A percentile compares a stretch with the other conserved stretches of the same genome.
Evolutionary conservation across 2,797 vertebrate species (phyloP).

Genomic region (Sebastes vulpes): DNA sequence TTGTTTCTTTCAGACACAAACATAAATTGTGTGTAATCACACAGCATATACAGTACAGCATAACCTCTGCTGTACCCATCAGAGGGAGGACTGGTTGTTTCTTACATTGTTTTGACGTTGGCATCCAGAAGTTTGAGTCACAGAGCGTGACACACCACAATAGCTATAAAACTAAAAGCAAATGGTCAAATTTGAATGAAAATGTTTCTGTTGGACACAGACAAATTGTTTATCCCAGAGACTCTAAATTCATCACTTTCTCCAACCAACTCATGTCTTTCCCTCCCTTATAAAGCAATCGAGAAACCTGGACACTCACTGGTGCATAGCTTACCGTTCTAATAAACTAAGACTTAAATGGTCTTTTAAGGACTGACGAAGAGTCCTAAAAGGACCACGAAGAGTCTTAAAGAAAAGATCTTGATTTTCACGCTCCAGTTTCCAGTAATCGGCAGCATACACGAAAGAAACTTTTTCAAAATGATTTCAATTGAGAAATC

Average conservation of each 20-base stretch:
- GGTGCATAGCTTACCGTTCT: background rate
- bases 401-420: slow-evolving; percentile 1
- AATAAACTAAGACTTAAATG: slow-evolving; percentile 32
- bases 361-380: slow-evolving; percentile 20
- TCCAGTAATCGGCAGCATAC: background rate
- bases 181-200: background rate
- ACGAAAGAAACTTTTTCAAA: background rate
- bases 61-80: background rate
- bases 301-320: slow-evolving; percentile 14
- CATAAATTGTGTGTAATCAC: slow-evolving; percentile 24
- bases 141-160: background rate
- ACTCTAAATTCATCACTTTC: slow-evolving; percentile 9
- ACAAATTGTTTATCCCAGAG: slow-evolving; percentile 38
- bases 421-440: background rate
- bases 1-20: slow-evolving; percentile 45
- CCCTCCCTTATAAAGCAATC: slow-evolving; percentile 34
- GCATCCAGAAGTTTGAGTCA: background rate
- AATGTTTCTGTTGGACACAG: slow-evolving; percentile 4
- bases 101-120: background rate
- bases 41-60: slow-evolving; percentile 3
- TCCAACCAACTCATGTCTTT: background rate
- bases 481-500: background rate
- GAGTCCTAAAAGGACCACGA: background rate
- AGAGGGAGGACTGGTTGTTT: background rate
- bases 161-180: background rate